Conservation (phyloP, 2,888 invertebrate genomes). For the Cerceris rybyensis region DNA sequence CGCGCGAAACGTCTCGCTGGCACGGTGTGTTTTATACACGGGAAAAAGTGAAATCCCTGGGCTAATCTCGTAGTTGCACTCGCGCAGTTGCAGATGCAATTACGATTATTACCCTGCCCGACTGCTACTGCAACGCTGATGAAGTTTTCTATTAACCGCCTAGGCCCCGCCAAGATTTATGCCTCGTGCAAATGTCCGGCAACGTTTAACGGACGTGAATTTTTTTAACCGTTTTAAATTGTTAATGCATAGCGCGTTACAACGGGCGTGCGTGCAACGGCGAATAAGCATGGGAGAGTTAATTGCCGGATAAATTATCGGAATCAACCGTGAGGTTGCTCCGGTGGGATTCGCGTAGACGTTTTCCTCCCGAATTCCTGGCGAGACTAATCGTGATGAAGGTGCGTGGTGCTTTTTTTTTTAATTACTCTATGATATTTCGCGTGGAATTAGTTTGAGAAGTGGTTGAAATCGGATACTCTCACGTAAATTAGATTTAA, state of each 20-base stretch:
- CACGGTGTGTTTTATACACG: constrained; percentile 26
- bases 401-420: no score
- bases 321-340: background rate
- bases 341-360: background rate
- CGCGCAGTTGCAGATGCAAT: constrained; percentile 53
- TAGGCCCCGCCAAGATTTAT: constrained; percentile 6
- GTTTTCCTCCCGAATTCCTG: no score
- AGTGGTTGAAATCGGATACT: no score
- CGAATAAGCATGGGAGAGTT: background rate
- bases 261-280: background rate
- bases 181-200: constrained; percentile 20
- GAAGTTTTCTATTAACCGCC: constrained; percentile 57
- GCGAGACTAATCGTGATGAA: no score
- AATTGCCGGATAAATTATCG: background rate
- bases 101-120: constrained; percentile 51
- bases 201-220: constrained; percentile 8
- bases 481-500: no score
- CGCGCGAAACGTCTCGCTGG: constrained; percentile 14
- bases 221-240: constrained; percentile 4
- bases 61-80: constrained; percentile 53
- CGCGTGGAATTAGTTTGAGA: no score
- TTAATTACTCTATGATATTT: no score
- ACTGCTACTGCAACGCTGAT: constrained; percentile 28
- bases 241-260: background rate
- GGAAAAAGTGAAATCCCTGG: constrained; percentile 56